Conservation (phyloP, 2,797 vertebrate species). For the Champsocephalus gunnari region DNA sequence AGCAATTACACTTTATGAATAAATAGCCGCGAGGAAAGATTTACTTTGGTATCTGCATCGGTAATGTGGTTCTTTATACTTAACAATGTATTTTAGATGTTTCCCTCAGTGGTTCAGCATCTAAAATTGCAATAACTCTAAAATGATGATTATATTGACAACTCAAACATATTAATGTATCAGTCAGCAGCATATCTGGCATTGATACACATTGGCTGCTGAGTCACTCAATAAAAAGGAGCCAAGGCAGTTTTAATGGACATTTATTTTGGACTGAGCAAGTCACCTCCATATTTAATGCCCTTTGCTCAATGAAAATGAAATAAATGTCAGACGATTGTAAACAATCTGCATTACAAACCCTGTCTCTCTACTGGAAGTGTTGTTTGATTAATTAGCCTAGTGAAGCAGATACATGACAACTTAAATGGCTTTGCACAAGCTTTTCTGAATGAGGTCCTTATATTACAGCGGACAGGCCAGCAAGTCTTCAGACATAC, state of each 20-base stretch:
- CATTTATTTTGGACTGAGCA: constrained; percentile 42
- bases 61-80: constrained; percentile 2
- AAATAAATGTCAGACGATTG: constrained; percentile 37
- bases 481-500: not conserved
- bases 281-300: constrained; percentile 36
- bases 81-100: not conserved
- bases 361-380: not conserved
- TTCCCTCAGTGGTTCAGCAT: not conserved
- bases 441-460: not conserved
- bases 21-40: constrained; percentile 56
- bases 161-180: constrained; percentile 17
- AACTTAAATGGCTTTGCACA: constrained; percentile 20
- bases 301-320: constrained; percentile 33
- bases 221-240: constrained; percentile 43
- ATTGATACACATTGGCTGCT: constrained; percentile 20
- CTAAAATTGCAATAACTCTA: not conserved
- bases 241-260: constrained; percentile 32
- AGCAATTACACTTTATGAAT: constrained; percentile 63
- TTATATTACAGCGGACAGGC: not conserved
- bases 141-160: constrained; percentile 1
- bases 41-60: constrained; percentile 35
- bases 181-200: constrained; percentile 7
- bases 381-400: constrained; percentile 43
- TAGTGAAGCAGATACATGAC: constrained; percentile 19
- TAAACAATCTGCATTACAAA: constrained; percentile 34